Evolutionary conservation across 2,888 invertebrate species (phyloP).

Genomic region (Punctoribates punctum): DNA sequence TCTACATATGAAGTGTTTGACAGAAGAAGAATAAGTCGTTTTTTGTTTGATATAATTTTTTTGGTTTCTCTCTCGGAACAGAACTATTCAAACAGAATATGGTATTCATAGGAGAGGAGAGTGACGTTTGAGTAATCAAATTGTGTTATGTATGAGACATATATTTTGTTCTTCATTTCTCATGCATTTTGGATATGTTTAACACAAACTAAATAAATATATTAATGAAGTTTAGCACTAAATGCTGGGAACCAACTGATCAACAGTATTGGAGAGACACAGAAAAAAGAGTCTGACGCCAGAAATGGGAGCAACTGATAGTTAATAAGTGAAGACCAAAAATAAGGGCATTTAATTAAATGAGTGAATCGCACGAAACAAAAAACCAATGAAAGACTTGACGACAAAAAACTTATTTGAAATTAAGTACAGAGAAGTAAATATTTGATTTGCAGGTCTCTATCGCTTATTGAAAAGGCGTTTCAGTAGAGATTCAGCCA

Average conservation of each 20-base stretch:
- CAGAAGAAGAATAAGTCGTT: background rate
- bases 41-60: conserved; percentile 15
- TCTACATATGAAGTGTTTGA: conserved; percentile 23
- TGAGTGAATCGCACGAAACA: background rate
- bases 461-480: conserved; percentile 23
- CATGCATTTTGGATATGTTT: conserved; percentile 5
- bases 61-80: background rate
- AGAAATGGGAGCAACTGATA: background rate
- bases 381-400: conserved; percentile 17
- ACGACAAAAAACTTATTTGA: conserved; percentile 16
- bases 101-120: background rate
- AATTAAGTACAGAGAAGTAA: conserved; percentile 15
- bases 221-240: background rate
- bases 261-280: background rate
- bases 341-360: conserved; percentile 4
- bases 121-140: background rate
- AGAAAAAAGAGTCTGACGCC: background rate
- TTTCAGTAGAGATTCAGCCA: background rate
- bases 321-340: background rate
- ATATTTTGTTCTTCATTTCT: background rate
- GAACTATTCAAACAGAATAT: background rate
- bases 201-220: background rate
- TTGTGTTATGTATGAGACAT: conserved; percentile 14
- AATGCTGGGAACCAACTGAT: background rate
- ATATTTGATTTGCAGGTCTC: conserved; percentile 27